Conservation (phyloP, 2,888 invertebrate genomes). For the Drosophila anomalata region DNA sequence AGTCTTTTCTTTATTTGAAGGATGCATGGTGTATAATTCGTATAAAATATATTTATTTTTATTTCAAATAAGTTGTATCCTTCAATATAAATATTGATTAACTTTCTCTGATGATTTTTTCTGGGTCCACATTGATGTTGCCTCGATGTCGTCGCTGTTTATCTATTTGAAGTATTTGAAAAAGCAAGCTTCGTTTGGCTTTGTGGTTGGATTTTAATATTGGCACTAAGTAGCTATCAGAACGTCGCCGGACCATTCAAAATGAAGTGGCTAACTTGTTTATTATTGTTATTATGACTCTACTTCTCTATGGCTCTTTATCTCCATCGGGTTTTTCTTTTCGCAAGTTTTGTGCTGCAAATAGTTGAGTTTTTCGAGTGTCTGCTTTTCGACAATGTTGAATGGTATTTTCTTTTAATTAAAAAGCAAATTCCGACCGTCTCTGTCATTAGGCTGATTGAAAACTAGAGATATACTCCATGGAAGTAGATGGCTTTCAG, state of each 20-base stretch:
- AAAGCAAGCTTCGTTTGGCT: slow-evolving; percentile 48
- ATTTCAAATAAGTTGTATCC: background rate
- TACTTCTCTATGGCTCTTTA: slow-evolving; percentile 43
- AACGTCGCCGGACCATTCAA: slow-evolving; percentile 62
- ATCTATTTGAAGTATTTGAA: slow-evolving; percentile 55
- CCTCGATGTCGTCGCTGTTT: slow-evolving; percentile 45
- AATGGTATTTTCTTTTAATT: slow-evolving; percentile 73
- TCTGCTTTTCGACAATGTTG: slow-evolving; percentile 38
- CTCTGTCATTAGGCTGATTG: slow-evolving; percentile 74
- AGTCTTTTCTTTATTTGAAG: background rate
- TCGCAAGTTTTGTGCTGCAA: slow-evolving; percentile 26
- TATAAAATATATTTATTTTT: slow-evolving; percentile 12
- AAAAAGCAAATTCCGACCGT: slow-evolving; percentile 67
- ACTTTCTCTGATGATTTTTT: slow-evolving; percentile 34
- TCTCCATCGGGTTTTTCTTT: slow-evolving; percentile 41
- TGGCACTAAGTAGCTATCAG: slow-evolving; percentile 71
- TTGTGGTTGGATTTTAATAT: slow-evolving; percentile 69
- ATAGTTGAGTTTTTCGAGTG: slow-evolving; percentile 51
- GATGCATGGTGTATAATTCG: no score
- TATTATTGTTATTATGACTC: slow-evolving; percentile 72
- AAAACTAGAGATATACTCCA: slow-evolving; percentile 50
- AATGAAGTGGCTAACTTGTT: slow-evolving; percentile 78
- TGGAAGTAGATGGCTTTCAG: slow-evolving; percentile 1
- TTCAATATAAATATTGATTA: slow-evolving; percentile 73
- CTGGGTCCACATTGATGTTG: slow-evolving; percentile 8